Evolutionary conservation across 2,113 vertebrate species (phyloP).

Genomic region (Cranoglanis bouderius): DNA sequence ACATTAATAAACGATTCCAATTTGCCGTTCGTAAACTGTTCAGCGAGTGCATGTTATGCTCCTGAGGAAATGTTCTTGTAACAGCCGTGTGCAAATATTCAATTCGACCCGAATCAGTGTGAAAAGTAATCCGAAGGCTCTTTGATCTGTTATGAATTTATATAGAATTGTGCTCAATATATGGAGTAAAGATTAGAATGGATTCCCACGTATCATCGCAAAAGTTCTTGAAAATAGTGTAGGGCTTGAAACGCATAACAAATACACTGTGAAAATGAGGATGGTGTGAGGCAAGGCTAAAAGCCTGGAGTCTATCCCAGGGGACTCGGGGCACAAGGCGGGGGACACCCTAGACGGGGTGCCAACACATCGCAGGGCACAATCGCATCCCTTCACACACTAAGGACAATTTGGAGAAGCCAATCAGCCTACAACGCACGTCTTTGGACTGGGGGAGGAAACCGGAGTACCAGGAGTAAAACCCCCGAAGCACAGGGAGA

Average conservation of each 20-base stretch:
- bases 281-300: too few species aligned
- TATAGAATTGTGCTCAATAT: neutral
- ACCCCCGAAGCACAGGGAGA: too few species aligned
- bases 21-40: neutral
- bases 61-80: neutral
- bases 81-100: neutral
- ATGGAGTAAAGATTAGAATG: neutral
- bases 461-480: too few species aligned
- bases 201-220: neutral
- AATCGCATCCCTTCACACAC: too few species aligned
- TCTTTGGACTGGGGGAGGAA: too few species aligned
- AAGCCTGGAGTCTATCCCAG: too few species aligned
- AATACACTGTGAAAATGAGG: neutral
- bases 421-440: too few species aligned
- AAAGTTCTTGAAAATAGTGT: neutral
- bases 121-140: neutral
- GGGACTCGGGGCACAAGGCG: too few species aligned
- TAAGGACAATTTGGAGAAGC: too few species aligned
- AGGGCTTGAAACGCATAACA: neutral
- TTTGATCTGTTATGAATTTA: neutral
- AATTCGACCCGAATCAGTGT: too few species aligned
- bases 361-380: too few species aligned
- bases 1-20: neutral
- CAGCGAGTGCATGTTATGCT: neutral
- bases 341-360: too few species aligned